These are phyloP conservation scores for Sturmia bella DNA, from an alignment of 2,888 invertebrate genomes.

Conservation along the genomic window DNA sequence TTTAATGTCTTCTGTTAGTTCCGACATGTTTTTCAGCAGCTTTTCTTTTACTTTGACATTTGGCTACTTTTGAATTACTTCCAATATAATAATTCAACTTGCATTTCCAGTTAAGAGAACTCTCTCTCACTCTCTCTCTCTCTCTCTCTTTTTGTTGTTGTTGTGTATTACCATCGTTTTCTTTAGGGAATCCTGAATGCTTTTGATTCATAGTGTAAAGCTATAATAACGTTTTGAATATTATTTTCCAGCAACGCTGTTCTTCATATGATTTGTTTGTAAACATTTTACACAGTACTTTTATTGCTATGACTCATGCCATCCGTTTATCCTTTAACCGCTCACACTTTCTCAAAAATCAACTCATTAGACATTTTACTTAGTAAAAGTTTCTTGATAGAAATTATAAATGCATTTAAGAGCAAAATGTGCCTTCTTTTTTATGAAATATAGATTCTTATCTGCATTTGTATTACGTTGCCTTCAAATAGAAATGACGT, in stretches of 20 bases:
- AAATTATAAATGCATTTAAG: conserved; percentile 21
- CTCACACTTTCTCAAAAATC: conserved; percentile 8
- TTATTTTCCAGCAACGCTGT: conserved; percentile 3
- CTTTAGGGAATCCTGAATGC: not conserved
- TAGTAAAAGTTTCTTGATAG: not conserved
- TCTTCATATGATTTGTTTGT: conserved; percentile 28
- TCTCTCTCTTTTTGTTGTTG: not conserved
- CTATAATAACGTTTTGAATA: conserved; percentile 20
- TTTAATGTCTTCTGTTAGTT: not conserved
- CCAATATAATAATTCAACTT: not conserved
- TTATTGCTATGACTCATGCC: conserved; percentile 37
- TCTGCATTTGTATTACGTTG: too few species aligned
- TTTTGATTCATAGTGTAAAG: not conserved
- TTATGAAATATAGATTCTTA: too few species aligned
- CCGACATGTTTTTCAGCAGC: conserved; percentile 44
- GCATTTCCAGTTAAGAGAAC: conserved; percentile 13
- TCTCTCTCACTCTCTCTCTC: not conserved
- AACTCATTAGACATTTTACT: conserved; percentile 2
- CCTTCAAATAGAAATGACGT: too few species aligned
- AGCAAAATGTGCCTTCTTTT: not conserved
- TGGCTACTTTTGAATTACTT: not conserved
- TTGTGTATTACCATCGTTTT: not conserved
- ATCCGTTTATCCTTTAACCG: not conserved
- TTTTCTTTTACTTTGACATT: conserved; percentile 58
- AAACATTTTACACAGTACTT: conserved; percentile 1